A percentile compares a stretch with the other conserved stretches of the same genome.
phyloP scores from a whole-genome alignment of 2,888 invertebrate species.

The Orgyia antiqua region DNA sequence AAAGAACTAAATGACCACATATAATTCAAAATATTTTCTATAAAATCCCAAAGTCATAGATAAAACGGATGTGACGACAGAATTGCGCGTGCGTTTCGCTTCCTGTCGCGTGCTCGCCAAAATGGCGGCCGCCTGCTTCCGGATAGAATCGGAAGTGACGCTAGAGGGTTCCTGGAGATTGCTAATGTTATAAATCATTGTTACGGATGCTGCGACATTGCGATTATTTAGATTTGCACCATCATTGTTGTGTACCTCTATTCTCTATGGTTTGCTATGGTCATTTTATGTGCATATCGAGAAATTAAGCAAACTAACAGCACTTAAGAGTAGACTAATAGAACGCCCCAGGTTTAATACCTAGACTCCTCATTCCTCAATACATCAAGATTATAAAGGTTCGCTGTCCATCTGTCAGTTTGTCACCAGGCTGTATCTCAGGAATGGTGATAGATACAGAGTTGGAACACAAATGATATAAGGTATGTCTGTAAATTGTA shows the following conservation, averaged over 20 bases:
- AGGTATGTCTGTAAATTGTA: no score
- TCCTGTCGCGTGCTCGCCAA: constrained; percentile 74
- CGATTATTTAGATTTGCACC: constrained; percentile 49
- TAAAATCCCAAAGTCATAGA: constrained; percentile 55
- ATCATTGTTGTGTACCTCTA: constrained; percentile 41
- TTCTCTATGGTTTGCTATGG: no score
- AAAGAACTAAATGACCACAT: constrained; percentile 21
- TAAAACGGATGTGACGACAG: constrained; percentile 60
- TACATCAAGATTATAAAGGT: no score
- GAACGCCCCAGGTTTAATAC: no score
- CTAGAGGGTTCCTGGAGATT: constrained; percentile 47
- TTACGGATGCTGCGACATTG: constrained; percentile 48
- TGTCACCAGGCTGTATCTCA: no score
- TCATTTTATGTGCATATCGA: no score
- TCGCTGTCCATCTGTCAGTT: no score
- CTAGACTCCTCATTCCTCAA: no score
- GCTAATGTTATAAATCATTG: constrained; percentile 60
- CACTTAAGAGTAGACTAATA: no score
- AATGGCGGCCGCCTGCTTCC: constrained; percentile 73
- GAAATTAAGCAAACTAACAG: no score
- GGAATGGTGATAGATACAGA: no score
- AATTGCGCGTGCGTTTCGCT: constrained; percentile 67
- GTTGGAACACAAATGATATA: no score
- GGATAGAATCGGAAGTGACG: constrained; percentile 47
- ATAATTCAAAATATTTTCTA: constrained; percentile 53